Conservation (phyloP, 2,888 invertebrate genomes). For the Dendrolimus pini region DNA sequence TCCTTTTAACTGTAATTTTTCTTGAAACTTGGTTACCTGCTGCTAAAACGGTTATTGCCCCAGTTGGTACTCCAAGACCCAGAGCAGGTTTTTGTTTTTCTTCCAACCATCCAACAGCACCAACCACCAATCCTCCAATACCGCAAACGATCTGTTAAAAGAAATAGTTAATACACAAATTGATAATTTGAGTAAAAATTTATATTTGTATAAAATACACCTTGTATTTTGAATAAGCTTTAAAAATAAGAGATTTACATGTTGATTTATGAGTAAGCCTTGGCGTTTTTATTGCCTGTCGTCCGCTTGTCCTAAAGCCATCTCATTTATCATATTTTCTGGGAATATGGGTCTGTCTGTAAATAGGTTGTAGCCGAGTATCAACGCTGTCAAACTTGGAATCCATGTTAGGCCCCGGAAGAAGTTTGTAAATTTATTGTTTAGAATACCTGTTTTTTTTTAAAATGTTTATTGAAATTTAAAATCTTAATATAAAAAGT, state of each 20-base stretch:
- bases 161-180: no score
- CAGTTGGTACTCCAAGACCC: conserved; percentile 74
- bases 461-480: background rate
- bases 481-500: no score
- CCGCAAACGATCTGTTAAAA: conserved; percentile 72
- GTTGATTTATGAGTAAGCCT: no score
- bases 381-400: background rate
- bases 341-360: background rate
- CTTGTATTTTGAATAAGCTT: no score
- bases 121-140: conserved; percentile 74
- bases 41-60: conserved; percentile 72
- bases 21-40: conserved; percentile 41
- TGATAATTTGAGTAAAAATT: no score
- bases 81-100: conserved; percentile 67
- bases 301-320: background rate
- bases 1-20: no score
- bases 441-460: background rate
- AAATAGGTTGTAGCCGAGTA: background rate
- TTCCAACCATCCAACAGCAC: conserved; percentile 76
- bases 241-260: no score
- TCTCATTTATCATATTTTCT: background rate
- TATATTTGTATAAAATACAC: no score
- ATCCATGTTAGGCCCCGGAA: background rate
- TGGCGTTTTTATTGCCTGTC: conserved; percentile 1
- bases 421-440: background rate